Evolutionary conservation across 2,113 vertebrate genomes (phyloP).

Genomic region (Phrynocephalus versicolor): DNA sequence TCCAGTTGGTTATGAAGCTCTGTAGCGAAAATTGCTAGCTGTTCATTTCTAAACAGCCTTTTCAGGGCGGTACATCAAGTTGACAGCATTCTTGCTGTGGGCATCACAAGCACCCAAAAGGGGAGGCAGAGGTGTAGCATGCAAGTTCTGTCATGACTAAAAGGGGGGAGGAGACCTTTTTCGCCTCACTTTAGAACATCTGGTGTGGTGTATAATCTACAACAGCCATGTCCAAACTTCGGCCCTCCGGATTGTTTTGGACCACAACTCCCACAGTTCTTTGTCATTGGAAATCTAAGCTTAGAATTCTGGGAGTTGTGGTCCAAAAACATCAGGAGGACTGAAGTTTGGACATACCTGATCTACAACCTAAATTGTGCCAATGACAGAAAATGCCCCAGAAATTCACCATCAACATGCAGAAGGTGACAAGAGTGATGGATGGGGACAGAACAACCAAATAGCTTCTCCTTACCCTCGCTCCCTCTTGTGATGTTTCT

Average conservation of each 20-base stretch:
- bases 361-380: no score
- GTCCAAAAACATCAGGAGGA: no score
- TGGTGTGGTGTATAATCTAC: background rate
- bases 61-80: background rate
- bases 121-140: background rate
- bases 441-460: background rate
- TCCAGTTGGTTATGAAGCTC: background rate
- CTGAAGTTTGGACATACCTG: no score
- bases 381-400: background rate
- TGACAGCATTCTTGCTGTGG: background rate
- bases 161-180: background rate
- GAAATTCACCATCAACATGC: background rate
- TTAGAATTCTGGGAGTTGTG: no score
- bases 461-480: background rate
- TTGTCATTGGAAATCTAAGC: no score
- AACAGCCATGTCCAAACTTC: no score
- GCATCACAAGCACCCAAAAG: background rate
- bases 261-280: no score
- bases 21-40: conserved; percentile 18
- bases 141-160: no score
- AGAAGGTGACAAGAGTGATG: background rate
- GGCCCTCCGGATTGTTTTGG: no score
- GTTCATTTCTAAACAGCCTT: background rate
- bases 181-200: background rate
- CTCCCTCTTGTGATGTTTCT: background rate